Evolutionary conservation across 2,113 vertebrate genomes (phyloP), one percentile per base, ranked within the genome.

Genomic region (Gavialis gangeticus): DNA sequence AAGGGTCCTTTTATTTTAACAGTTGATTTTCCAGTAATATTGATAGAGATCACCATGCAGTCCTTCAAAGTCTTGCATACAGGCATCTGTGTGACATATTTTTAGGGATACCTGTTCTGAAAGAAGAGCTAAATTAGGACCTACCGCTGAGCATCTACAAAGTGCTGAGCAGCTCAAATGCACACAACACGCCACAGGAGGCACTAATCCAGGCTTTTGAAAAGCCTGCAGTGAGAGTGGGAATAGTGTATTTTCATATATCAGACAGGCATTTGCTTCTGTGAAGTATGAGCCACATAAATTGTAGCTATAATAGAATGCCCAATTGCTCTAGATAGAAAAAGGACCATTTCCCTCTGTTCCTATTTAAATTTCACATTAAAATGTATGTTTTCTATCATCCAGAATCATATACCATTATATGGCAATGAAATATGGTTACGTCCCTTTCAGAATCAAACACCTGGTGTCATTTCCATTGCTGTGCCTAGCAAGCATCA

Each of bases 261-360:
- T 58, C 59, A 19, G 25, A 15, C 71, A 83, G 79, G 3, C 27
- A 21, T 81, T 56, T 60, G 30, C 46, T 57, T 67, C 0, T 57
- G 0, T 58, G 28, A 17, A 24, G 64, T 28, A 30, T 59, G 78
- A 92, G 64, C 69, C 66, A 9, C 25, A n/a, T 24, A 17, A 71
- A 93, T 96, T 73, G 25, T 55, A 91, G 67, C 73, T 85, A 71
- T 37, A 80, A 1, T 58, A 46, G 75, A 82, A 25, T 80, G 3
- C 0, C 76, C 84, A 56, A 62, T 90, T 94, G 60, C n/a, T 71
- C 1, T 17, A 56, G 66, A 21, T 28, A n/a, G 14, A 69, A 3
- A 69, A 86, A 78, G 12, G 21, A 1, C 73, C 30, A 22, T 25
- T 90, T 82, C 37, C 34, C 55, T 15, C 21, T 34, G 85, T 18